Evolutionary conservation across 2,888 invertebrate species (phyloP), one percentile per base, ranked within the genome.

Genomic region (Scrobipalpa atriplicella): DNA sequence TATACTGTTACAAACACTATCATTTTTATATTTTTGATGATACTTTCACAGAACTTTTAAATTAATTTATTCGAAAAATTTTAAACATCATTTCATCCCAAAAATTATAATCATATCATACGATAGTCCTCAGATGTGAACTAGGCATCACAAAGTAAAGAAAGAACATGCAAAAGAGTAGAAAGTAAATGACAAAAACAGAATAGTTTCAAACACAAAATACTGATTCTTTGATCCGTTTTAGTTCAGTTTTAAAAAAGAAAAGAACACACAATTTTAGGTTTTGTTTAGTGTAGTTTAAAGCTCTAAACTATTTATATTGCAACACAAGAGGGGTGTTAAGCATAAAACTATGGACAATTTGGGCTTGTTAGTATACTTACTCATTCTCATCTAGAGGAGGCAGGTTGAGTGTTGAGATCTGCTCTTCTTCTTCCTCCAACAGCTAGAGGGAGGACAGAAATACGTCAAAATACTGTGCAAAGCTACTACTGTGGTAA

Each of bases 401-500:
- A 71, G 91, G 90, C 78, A 91, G 85, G 75, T 81, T 81, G 75
- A 82, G 72, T 68, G 84, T 73, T 62, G 87, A 80, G 39, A 89
- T 78, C 69, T 86, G 84, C 66, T 88, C 89, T 60, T 88, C 88
- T 47, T 88, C 90, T 36, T 85, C 89, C 72, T 90, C 87, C 85
- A 88, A 81, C 67, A 90, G 86, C 90, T 90, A 90, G 75, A 79
- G 84, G 78, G 84, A 76, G 64, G 64, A 83, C 75, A 87, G 80
- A 79, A 75, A 85, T 80, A 89, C 83, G 84, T 90, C 89, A 91
- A 90, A 75, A 85, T 90, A 90, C 90, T 78, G 91, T 91, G 91
- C 91, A 66, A 90, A 91, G 90, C 91, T 74, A 75, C 91, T 92
- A 90, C 86, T 65, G 78, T 83, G 82, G 75, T 72, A 69, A 68